Evolutionary conservation across 2,113 vertebrate species (phyloP), one percentile per base, ranked within the genome.

Genomic region (Aegithalos caudatus): DNA sequence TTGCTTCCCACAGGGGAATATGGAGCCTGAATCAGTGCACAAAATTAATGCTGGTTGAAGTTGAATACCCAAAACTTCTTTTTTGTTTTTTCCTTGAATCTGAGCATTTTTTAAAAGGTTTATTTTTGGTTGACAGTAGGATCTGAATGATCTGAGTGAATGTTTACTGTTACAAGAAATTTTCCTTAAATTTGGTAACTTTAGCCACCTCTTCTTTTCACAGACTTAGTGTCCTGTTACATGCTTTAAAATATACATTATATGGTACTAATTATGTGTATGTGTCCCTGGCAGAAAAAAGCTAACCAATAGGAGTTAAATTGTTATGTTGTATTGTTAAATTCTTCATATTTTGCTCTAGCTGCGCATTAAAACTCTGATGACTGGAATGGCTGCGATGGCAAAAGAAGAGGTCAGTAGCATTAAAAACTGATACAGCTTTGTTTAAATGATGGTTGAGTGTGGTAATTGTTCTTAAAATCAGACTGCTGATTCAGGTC

Each of bases 331-430:
- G n/a, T n/a, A n/a, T n/a, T n/a, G n/a, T n/a, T n/a, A n/a, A 61
- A 93, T 62, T 70, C 6, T 42, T 81, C 15, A 4, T 71, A 4
- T 81, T 76, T 92, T 94, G 81, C 88, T 42, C 65, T 92, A 99
- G 98, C 98, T 98, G 87, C 96, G 98, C 51, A 99, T 99, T 90
- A 98, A 98, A 97, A 98, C 98, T 7, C 89, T 99, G 95, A 99
- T 99, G 99, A 99, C 98, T 93, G 98, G 97, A 95, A 99, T 99
- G 99, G 98, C 99, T 35, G 98, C 97, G 38, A 99, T 99, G 99
- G 98, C 97, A 40, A 98, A 95, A n/a, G 99, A 99, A 78, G 99
- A 99, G 98, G 99, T 99, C 94, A 95, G 86, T 48, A 81, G 14
- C n/a, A 37, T 42, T 85, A 48, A 51, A 89, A 88, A 48, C 21